phyloP scores from a whole-genome alignment of 2,797 vertebrate species.

The Selene dorsalis region DNA sequence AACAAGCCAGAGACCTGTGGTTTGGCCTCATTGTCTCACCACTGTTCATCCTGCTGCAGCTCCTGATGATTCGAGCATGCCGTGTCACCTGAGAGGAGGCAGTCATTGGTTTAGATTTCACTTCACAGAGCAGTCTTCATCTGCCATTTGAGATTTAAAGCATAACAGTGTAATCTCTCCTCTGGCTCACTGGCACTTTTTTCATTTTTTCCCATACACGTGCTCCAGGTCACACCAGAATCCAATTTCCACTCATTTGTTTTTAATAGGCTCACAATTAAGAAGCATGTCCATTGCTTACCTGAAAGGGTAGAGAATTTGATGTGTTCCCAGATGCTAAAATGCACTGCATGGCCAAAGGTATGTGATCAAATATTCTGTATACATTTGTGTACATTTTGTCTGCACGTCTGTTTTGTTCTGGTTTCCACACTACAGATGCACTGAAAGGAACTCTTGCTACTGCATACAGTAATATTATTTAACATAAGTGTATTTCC shows the following conservation, averaged over 20 bases:
- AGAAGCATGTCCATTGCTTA: not conserved
- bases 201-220: not conserved
- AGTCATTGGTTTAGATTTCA: not conserved
- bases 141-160: constrained; percentile 66
- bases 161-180: constrained; percentile 22
- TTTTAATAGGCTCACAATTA: not conserved
- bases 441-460: not conserved
- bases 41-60: constrained; percentile 95
- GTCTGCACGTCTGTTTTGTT: not conserved
- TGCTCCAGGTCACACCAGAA: constrained; percentile 7
- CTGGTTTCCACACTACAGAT: not conserved
- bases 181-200: constrained; percentile 29
- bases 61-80: constrained; percentile 98
- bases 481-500: not conserved
- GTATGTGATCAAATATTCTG: not conserved
- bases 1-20: constrained; percentile 90
- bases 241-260: constrained; percentile 15
- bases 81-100: constrained; percentile 88
- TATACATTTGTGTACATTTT: not conserved
- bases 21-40: constrained; percentile 96
- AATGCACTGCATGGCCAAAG: not conserved
- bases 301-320: not conserved
- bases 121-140: constrained; percentile 28
- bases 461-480: not conserved
- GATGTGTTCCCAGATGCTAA: constrained; percentile 9